Evolutionary conservation across 1,140 invertebrate genomes (phyloP).

Genomic region (Drosophila jambulina): DNA sequence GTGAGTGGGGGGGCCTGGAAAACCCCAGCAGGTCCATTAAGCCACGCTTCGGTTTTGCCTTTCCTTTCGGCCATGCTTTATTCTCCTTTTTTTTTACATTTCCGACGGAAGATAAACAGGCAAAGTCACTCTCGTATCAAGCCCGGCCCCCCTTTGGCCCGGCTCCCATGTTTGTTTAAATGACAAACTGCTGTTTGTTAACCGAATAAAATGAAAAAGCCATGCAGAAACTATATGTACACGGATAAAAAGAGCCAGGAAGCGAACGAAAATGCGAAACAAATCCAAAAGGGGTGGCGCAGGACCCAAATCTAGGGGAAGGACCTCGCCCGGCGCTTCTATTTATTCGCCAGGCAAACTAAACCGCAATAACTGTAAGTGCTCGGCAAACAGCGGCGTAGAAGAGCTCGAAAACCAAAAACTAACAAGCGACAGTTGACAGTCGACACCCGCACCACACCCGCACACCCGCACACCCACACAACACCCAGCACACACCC

Average conservation of each 20-base stretch:
- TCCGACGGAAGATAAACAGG: constrained; percentile 52
- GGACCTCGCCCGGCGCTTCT: constrained; percentile 32
- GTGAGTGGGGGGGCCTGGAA: not conserved
- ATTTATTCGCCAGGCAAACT: constrained; percentile 76
- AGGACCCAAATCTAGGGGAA: constrained; percentile 2
- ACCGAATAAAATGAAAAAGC: constrained; percentile 42
- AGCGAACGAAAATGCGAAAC: constrained; percentile 41
- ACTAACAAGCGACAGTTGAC: constrained; percentile 47
- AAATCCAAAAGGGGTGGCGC: constrained; percentile 23
- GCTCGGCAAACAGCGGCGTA: constrained; percentile 64
- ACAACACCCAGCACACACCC: not conserved
- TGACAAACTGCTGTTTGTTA: constrained; percentile 69
- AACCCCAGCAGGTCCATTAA: constrained; percentile 42
- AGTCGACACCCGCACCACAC: constrained; percentile 27
- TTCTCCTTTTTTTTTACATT: not conserved
- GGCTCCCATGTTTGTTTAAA: constrained; percentile 55
- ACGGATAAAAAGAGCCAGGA: not conserved
- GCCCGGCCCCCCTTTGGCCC: not conserved
- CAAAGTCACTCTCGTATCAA: constrained; percentile 47
- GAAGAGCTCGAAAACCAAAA: constrained; percentile 40
- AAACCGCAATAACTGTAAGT: constrained; percentile 81
- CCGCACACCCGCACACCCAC: not conserved
- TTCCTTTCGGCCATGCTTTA: constrained; percentile 6
- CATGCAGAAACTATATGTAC: constrained; percentile 5
- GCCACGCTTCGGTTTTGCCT: constrained; percentile 20